Percentiles rank a stretch among this genome's conserved stretches.
Evolutionary conservation across 2,888 invertebrate genomes (phyloP).

Genomic region (Pasiphila rectangulata): DNA sequence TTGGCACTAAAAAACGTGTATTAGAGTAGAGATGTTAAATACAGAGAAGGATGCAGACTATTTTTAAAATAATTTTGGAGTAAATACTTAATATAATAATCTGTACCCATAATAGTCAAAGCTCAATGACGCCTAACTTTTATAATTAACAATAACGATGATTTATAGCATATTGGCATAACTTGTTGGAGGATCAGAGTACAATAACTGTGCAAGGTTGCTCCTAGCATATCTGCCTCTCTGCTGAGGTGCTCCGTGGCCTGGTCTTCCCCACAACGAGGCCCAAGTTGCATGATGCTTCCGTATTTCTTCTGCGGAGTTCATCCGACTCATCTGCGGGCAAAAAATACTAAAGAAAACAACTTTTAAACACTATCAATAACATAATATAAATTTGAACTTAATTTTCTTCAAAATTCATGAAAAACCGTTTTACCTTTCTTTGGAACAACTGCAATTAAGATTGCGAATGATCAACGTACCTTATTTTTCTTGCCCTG

Average conservation of each 20-base stretch:
- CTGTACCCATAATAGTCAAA: no score
- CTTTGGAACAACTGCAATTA: slow-evolving; percentile 14
- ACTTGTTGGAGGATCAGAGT: slow-evolving; percentile 50
- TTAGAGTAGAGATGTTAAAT: no score
- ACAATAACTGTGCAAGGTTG: slow-evolving; percentile 65
- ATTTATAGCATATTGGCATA: slow-evolving; percentile 36
- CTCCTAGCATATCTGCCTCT: slow-evolving; percentile 74
- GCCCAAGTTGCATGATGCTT: slow-evolving; percentile 89
- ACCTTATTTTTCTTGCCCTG: slow-evolving; percentile 23
- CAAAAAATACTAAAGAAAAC: slow-evolving; percentile 2
- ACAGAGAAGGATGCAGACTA: no score
- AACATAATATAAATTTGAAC: background rate
- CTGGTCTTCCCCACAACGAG: slow-evolving; percentile 89
- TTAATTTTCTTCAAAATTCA: slow-evolving; percentile 10
- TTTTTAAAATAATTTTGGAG: no score
- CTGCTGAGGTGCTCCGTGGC: slow-evolving; percentile 79
- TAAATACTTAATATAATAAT: no score
- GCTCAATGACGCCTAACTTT: no score
- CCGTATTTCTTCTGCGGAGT: slow-evolving; percentile 84
- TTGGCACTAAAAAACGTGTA: slow-evolving; percentile 12
- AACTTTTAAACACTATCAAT: no score
- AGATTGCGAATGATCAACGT: slow-evolving; percentile 23
- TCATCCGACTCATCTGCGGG: slow-evolving; percentile 78
- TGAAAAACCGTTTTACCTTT: slow-evolving; percentile 27
- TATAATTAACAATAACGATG: no score